Conservation (phyloP, 2,113 vertebrate genomes). For the Ranitomeya imitator region DNA sequence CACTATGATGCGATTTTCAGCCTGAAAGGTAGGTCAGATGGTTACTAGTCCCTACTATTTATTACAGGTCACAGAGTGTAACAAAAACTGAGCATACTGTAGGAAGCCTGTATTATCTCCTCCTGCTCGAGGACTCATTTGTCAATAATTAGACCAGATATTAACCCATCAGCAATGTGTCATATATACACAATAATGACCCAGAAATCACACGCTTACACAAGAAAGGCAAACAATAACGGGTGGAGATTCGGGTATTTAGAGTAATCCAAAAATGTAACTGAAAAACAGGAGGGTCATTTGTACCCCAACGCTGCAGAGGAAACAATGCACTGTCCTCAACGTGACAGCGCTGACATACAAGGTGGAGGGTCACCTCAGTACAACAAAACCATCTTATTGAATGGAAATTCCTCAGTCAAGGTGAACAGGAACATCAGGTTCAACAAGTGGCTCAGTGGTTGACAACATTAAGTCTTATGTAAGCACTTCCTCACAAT, state of each 20-base stretch:
- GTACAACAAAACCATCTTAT: background rate
- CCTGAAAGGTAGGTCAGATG: too few species aligned
- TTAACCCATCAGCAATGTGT: background rate
- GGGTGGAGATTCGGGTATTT: background rate
- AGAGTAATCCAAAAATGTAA: background rate
- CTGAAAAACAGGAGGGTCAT: background rate
- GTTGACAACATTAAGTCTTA: constrained; percentile 7
- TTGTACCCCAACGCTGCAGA: background rate
- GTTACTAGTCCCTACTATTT: background rate
- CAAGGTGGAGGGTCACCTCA: background rate
- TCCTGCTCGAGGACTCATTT: background rate
- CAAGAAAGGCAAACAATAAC: background rate
- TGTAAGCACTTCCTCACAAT: background rate
- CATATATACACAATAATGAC: background rate
- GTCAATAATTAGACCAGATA: background rate
- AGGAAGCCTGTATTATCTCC: background rate
- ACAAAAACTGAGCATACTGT: background rate
- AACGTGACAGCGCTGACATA: background rate
- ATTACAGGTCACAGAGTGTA: background rate
- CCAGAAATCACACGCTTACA: background rate
- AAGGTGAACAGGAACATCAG: background rate
- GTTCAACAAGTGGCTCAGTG: background rate
- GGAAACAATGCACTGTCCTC: background rate
- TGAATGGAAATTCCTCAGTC: background rate
- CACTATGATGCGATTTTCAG: too few species aligned